These are phyloP conservation scores for Candoia aspera DNA, from an alignment of 2,113 vertebrate genomes.

Conservation along the genomic window DNA sequence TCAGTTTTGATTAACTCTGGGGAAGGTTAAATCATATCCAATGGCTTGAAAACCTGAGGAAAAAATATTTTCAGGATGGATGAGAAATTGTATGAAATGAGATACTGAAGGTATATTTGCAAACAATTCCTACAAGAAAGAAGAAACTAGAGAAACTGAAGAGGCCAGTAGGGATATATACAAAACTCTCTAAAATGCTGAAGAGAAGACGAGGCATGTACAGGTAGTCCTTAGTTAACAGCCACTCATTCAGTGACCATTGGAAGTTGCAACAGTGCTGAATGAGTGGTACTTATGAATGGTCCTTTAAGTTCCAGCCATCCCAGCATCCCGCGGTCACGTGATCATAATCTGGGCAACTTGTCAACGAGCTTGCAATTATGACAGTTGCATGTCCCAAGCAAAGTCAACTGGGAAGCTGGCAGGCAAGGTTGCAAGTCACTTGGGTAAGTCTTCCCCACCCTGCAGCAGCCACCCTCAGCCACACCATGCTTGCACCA, in stretches of 20 bases:
- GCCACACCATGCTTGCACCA: too few relatives aligned
- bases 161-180: not conserved
- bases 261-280: not conserved
- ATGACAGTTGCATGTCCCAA: not conserved
- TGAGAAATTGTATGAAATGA: not conserved
- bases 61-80: not conserved
- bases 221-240: not conserved
- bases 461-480: too few relatives aligned
- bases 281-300: not conserved
- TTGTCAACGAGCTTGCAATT: not conserved
- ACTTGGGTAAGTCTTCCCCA: too few relatives aligned
- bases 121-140: not conserved
- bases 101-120: not conserved
- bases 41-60: not conserved
- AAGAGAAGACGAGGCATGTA: not conserved
- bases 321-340: not conserved
- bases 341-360: not conserved
- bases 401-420: not conserved
- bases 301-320: not conserved
- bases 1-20: not conserved
- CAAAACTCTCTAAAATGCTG: not conserved
- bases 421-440: too few relatives aligned
- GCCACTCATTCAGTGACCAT: not conserved
- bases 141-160: not conserved
- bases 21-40: not conserved